Conservation (phyloP, 2,888 invertebrate genomes). For the Diplolepis rosae region DNA sequence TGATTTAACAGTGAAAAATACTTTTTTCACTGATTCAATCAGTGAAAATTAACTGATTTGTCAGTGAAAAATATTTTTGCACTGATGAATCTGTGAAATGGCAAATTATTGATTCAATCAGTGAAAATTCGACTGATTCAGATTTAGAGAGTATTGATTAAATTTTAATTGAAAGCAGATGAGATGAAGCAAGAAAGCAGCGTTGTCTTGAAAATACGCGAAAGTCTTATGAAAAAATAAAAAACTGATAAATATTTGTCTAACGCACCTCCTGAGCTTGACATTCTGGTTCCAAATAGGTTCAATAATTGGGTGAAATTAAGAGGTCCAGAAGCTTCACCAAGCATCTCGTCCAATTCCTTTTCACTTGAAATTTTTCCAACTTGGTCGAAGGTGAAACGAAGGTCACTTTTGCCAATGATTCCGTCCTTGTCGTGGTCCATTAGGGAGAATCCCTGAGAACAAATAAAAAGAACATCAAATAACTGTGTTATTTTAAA, state of each 20-base stretch:
- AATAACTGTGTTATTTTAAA: not conserved
- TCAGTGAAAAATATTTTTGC: too few species aligned
- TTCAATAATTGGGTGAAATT: constrained; percentile 96
- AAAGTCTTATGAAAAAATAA: not conserved
- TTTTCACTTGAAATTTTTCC: constrained; percentile 92
- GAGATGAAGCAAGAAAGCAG: not conserved
- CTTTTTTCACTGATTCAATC: too few species aligned
- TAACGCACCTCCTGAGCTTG: constrained; percentile 80
- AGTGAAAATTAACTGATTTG: too few species aligned
- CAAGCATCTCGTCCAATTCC: constrained; percentile 92
- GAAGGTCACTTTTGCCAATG: constrained; percentile 91
- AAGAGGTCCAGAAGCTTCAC: constrained; percentile 92
- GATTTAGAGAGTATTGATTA: not conserved
- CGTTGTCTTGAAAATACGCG: not conserved
- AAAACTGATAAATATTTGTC: not conserved
- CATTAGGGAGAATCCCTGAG: constrained; percentile 94
- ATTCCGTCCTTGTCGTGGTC: constrained; percentile 96
- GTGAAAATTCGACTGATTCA: too few species aligned
- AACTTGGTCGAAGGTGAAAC: constrained; percentile 93
- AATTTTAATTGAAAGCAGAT: not conserved
- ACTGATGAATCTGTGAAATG: too few species aligned
- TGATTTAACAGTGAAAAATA: too few species aligned
- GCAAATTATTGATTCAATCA: too few species aligned
- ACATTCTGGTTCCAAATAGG: constrained; percentile 94
- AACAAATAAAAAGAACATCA: constrained; percentile 20